A percentile compares a stretch with the other conserved stretches of the same genome.
These are phyloP conservation scores for Phalacrocorax aristotelis DNA, from an alignment of 2,113 vertebrate species.

Conservation along the genomic window DNA sequence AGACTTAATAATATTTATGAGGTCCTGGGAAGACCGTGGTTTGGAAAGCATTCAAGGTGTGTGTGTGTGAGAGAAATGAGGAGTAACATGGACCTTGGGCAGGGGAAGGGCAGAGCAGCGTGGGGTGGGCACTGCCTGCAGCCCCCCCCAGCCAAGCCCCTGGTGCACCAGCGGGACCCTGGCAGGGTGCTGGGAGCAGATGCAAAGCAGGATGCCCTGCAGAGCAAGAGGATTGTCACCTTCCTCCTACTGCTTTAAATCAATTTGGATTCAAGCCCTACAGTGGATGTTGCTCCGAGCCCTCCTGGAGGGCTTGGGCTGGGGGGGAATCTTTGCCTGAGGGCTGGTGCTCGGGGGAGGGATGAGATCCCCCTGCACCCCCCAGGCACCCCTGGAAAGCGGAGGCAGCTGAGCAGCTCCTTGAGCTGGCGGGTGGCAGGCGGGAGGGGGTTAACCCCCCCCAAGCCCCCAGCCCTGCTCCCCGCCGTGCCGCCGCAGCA, in stretches of 20 bases:
- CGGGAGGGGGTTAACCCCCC: background rate
- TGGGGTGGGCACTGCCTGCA: background rate
- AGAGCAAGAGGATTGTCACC: background rate
- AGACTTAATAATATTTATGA: accelerated
- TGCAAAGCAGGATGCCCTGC: background rate
- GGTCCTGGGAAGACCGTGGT: accelerated
- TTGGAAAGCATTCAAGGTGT: accelerated
- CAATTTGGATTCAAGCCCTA: accelerated
- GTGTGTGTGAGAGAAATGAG: background rate
- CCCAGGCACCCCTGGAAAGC: accelerated
- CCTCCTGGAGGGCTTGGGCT: accelerated
- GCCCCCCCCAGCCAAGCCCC: background rate
- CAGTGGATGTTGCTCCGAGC: accelerated
- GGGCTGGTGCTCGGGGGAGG: too few species aligned
- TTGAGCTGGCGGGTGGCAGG: accelerated
- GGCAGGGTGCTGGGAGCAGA: background rate
- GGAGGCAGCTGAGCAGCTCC: background rate
- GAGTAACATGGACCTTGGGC: accelerated
- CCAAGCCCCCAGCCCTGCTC: too few species aligned
- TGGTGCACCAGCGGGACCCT: background rate
- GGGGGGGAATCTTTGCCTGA: background rate
- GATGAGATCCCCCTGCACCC: background rate
- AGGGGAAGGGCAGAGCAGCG: accelerated
- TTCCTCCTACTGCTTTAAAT: accelerated
- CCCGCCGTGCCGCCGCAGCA: background rate